Percentiles rank a stretch among this genome's conserved stretches.
phyloP scores from a whole-genome alignment of 2,888 invertebrate genomes.

The Masnerella sp. region DNA sequence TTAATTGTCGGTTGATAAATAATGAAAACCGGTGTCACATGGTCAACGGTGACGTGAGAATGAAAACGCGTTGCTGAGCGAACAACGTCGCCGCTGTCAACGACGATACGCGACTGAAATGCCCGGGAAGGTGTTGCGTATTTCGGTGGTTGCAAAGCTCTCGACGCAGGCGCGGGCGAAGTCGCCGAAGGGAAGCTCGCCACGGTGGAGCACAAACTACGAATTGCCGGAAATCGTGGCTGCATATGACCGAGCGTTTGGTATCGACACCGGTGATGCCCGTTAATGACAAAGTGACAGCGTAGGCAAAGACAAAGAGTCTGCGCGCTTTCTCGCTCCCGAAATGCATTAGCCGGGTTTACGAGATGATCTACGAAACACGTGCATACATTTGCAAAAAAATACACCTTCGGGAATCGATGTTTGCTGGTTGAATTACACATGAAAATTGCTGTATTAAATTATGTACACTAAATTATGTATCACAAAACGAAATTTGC shows the following conservation, averaged over 20 bases:
- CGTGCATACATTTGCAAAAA: too few species aligned
- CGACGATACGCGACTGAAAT: conserved; percentile 69
- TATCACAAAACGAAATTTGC: too few species aligned
- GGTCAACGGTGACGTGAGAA: conserved; percentile 23
- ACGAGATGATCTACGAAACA: conserved; percentile 12
- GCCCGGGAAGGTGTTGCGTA: conserved; percentile 61
- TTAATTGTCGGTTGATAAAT: not conserved
- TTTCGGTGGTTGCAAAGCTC: conserved; percentile 61
- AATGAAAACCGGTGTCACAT: conserved; percentile 33
- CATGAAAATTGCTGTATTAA: too few species aligned
- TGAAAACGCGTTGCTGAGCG: conserved; percentile 18
- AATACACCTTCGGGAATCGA: too few species aligned
- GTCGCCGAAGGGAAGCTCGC: conserved; percentile 40
- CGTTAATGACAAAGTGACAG: conserved; percentile 52
- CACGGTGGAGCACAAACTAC: conserved; percentile 66
- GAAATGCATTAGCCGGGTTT: conserved; percentile 25
- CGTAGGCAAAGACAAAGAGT: conserved; percentile 22
- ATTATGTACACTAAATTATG: too few species aligned
- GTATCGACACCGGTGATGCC: conserved; percentile 54
- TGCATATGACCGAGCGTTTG: conserved; percentile 66
- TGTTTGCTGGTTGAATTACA: too few species aligned
- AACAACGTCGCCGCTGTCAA: conserved; percentile 64
- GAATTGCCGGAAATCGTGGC: conserved; percentile 70
- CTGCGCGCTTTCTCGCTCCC: conserved; percentile 19
- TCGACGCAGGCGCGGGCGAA: conserved; percentile 67